Percentiles rank a stretch among this genome's conserved stretches.
Evolutionary conservation across 1,140 invertebrate species (phyloP).

Genomic region (Zaprionus africanus): DNA sequence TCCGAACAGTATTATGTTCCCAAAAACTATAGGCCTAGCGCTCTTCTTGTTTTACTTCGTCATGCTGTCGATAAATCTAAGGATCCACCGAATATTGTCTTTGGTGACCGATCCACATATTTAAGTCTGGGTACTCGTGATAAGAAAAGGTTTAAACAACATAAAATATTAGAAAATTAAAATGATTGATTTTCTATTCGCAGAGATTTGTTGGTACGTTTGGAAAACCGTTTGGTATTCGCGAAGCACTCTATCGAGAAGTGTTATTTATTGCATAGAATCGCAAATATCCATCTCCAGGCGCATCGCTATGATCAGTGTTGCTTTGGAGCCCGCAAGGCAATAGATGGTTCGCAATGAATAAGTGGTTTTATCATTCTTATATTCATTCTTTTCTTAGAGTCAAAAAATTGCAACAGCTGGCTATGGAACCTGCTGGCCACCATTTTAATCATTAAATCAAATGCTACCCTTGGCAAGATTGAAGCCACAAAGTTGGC

Average conservation of each 20-base stretch:
- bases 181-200: not conserved
- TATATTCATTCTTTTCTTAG: conserved; percentile 32
- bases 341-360: conserved; percentile 49
- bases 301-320: conserved; percentile 67
- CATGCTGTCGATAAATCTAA: conserved; percentile 52
- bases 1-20: conserved; percentile 60
- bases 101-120: conserved; percentile 74
- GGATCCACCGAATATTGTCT: conserved; percentile 58
- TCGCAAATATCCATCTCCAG: conserved; percentile 60
- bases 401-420: conserved; percentile 65
- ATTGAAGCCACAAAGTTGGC: conserved; percentile 57
- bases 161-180: not conserved
- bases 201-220: conserved; percentile 9
- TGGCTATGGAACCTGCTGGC: conserved; percentile 65
- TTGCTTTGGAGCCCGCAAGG: conserved; percentile 64
- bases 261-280: conserved; percentile 72
- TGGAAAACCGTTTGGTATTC: conserved; percentile 66
- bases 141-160: not conserved
- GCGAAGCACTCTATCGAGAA: conserved; percentile 73
- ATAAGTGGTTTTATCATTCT: not conserved
- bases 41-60: conserved; percentile 49
- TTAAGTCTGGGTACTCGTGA: conserved; percentile 8
- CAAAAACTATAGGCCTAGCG: conserved; percentile 36
- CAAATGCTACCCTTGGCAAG: conserved; percentile 67
- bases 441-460: conserved; percentile 61